Evolutionary conservation across 2,888 invertebrate genomes (phyloP).

Genomic region (Tuta absoluta): DNA sequence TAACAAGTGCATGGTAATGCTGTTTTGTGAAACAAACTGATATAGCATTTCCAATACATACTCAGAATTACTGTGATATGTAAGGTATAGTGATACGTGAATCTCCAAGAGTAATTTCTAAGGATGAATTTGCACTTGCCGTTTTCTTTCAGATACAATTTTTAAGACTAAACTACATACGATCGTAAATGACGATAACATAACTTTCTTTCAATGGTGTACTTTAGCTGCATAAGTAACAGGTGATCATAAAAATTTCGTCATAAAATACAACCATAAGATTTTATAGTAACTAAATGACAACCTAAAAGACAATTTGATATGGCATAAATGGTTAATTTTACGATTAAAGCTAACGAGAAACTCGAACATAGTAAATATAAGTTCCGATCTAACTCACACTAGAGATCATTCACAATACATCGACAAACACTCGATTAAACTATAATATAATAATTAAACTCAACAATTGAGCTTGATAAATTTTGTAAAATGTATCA

Average conservation of each 20-base stretch:
- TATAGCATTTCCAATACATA: neutral
- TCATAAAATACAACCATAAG: neutral
- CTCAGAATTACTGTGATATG: conserved; percentile 5
- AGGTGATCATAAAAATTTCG: neutral
- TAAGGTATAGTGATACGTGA: neutral
- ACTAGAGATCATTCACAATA: conserved; percentile 26
- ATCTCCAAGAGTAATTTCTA: neutral
- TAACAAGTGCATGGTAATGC: conserved; percentile 27
- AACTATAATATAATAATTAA: neutral
- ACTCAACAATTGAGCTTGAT: conserved; percentile 23
- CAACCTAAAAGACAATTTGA: conserved; percentile 26
- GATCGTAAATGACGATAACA: neutral
- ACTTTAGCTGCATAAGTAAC: neutral
- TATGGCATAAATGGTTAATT: conserved; percentile 25
- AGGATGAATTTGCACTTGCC: conserved; percentile 17
- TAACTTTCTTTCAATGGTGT: conserved; percentile 6
- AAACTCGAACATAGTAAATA: neutral
- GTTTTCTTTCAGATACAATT: neutral
- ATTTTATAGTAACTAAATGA: conserved; percentile 15
- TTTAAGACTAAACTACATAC: neutral
- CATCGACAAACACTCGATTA: conserved; percentile 10
- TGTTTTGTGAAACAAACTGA: neutral
- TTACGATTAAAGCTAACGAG: conserved; percentile 27
- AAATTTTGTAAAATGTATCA: conserved; percentile 34
- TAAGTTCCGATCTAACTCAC: neutral